phyloP scores from a whole-genome alignment of 2,113 vertebrate genomes.

The Cercocebus atys region DNA sequence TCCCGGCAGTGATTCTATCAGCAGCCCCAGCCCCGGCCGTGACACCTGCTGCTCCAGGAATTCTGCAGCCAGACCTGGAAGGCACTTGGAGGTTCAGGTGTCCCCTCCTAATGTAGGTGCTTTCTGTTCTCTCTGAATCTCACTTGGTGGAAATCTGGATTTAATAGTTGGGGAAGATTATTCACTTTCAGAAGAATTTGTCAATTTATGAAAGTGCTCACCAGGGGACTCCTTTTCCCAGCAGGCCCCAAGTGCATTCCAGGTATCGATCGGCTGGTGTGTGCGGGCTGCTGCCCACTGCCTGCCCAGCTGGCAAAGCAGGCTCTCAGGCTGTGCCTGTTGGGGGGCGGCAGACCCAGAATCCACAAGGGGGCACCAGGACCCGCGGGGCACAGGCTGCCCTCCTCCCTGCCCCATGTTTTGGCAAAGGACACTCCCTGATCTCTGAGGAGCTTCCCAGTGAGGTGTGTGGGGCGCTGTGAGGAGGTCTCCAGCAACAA shows the following conservation, averaged over 20 bases:
- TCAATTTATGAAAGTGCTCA: constrained; percentile 48
- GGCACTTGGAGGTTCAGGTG: background rate
- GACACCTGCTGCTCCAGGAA: background rate
- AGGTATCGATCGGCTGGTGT: background rate
- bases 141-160: background rate
- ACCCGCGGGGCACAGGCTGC: background rate
- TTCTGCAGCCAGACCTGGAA: background rate
- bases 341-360: background rate
- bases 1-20: background rate
- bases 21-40: background rate
- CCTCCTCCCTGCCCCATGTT: background rate
- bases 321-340: background rate
- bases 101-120: rapidly evolving
- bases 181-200: constrained; percentile 51
- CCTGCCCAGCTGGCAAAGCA: background rate
- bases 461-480: background rate
- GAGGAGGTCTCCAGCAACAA: background rate
- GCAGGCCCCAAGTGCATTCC: background rate
- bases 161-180: constrained; percentile 43
- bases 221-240: constrained; percentile 49
- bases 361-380: background rate
- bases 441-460: background rate
- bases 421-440: background rate
- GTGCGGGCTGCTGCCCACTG: background rate
- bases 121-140: background rate